Evolutionary conservation across 2,113 vertebrate genomes (phyloP).

Genomic region (Pangasianodon gigas): DNA sequence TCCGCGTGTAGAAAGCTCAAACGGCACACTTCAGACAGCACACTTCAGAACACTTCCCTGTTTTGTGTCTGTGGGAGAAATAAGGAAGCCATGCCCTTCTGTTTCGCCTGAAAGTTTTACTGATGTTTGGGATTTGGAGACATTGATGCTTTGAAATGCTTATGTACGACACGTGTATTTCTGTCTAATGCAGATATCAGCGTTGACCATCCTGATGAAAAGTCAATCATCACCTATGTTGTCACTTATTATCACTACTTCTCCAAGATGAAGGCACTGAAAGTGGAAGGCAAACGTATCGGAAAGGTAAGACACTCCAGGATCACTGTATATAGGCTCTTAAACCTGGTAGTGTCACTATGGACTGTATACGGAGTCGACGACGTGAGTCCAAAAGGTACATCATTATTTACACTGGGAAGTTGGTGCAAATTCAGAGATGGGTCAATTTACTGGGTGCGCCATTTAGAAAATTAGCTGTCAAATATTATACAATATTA

Average conservation of each 20-base stretch:
- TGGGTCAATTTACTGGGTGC: background rate
- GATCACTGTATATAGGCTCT: background rate
- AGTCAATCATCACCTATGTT: constrained; percentile 97
- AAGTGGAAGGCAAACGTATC: constrained; percentile 94
- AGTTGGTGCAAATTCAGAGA: background rate
- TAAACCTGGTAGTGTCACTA: background rate
- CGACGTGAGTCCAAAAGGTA: background rate
- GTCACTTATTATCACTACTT: constrained; percentile 99
- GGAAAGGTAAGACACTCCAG: constrained; percentile 82
- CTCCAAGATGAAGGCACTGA: constrained; percentile 98
- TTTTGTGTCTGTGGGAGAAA: constrained; percentile 3
- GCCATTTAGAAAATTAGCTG: background rate
- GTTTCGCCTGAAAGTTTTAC: background rate
- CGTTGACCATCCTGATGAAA: constrained; percentile 96
- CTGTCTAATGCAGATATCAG: constrained; percentile 84
- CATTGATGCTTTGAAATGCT: background rate
- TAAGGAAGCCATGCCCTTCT: background rate
- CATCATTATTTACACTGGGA: background rate
- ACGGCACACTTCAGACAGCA: constrained; percentile 57
- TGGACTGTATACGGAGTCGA: background rate
- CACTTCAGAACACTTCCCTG: background rate
- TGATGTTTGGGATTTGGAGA: background rate
- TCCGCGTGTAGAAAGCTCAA: background rate
- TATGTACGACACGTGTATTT: background rate
- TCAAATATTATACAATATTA: too few relatives aligned